Base-by-base conservation (phyloP, 2,888 invertebrate species). In the Oasisia sp. region DNA sequence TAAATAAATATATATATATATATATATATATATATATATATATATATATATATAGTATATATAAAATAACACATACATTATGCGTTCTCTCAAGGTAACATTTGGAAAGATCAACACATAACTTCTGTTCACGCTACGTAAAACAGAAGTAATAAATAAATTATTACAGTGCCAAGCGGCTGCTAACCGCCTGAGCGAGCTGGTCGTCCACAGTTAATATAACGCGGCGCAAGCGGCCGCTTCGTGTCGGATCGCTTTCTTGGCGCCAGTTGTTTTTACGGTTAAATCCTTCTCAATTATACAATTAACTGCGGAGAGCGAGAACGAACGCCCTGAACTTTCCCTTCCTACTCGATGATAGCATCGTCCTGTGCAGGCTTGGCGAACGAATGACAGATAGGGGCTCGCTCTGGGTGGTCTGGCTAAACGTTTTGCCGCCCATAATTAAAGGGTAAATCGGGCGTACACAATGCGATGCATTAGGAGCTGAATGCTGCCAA, bases 221-320 rank as follows among this genome's bases (percentile, higher is more conserved):
- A 27, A 74, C 74, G 74, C 74, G 74, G 19, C 3, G 74, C 7
- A 74, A 74, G 74, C 74, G 74, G 74, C 74, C 74, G 74, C 27
- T 74, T 74, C 74, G 27, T 74, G 27, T 74, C 74, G 19, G 14
- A 74, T 74, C 74, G 19, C 27, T 74, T 74, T 74, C 74, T 74
- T 74, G 74, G 74, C 74, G 74, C 74, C 74, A 74, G 74, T 74
- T 27, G 74, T 74, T 74, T 50, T 74, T 74, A 27, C 5, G 74
- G 27, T 56, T 74, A 74, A 74, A 74, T 74, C 74, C 74, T 74
- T 74, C 74, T 74, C 74, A 74, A 74, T 74, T 74, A 74, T 74
- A 74, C 74, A 74, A 74, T 74, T 74, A 74, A 74, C 74, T 74
- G 74, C 74, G 19, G 74, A 19, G 74, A 19, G 50, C 19, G 27